Conservation (phyloP, 2,888 invertebrate species). For the Ophioninae sp. region DNA sequence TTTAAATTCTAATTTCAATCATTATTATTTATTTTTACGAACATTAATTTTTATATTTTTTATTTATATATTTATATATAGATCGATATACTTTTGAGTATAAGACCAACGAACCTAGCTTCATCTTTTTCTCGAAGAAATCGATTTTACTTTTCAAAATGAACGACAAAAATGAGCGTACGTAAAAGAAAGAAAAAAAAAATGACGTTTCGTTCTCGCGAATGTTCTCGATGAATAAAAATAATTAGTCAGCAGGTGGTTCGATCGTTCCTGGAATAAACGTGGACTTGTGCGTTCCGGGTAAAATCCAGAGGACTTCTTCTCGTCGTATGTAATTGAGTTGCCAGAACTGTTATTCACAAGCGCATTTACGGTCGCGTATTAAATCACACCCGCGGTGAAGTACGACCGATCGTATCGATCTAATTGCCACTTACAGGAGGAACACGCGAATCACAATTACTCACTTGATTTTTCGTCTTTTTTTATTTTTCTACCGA, state of each 20-base stretch:
- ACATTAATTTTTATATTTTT: no score
- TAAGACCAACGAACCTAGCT: no score
- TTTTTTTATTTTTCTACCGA: no score
- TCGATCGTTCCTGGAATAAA: slow-evolving; percentile 1
- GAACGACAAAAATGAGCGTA: no score
- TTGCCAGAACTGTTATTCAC: slow-evolving; percentile 16
- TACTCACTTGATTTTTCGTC: no score
- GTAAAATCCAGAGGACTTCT: slow-evolving; percentile 9
- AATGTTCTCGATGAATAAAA: background rate
- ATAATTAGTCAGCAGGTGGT: slow-evolving; percentile 6
- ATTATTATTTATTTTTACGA: no score
- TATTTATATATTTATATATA: no score
- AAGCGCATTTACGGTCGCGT: background rate
- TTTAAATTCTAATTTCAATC: no score
- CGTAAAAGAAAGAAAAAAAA: no score
- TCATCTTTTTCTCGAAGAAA: no score
- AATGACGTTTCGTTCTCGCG: background rate
- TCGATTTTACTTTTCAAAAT: no score
- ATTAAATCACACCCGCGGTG: background rate
- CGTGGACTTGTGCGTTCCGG: background rate
- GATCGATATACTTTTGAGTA: no score
- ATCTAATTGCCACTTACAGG: slow-evolving; percentile 16
- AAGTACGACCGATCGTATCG: background rate
- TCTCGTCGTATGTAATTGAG: slow-evolving; percentile 16
- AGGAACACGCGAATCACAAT: background rate